These are phyloP conservation scores for Tupiocoris notatus DNA, from an alignment of 2,888 invertebrate species.

Conservation along the genomic window DNA sequence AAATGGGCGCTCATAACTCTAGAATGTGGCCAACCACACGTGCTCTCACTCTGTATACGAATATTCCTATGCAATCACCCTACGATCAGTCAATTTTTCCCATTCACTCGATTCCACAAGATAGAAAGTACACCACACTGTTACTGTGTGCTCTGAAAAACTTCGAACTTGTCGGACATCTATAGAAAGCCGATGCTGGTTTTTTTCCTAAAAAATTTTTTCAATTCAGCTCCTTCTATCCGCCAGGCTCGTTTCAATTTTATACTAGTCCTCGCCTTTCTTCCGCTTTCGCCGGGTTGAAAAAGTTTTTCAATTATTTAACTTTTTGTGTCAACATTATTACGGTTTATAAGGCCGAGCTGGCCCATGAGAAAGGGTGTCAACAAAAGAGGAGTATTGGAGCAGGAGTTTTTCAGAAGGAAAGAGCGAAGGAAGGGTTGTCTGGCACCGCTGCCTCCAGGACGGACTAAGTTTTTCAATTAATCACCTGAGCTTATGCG, in stretches of 20 bases:
- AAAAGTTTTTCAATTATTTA: slow-evolving; percentile 41
- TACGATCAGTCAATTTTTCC: too few relatives aligned
- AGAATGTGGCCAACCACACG: too few relatives aligned
- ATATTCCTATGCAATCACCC: too few relatives aligned
- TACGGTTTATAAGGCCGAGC: slow-evolving; percentile 3
- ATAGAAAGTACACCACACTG: too few relatives aligned
- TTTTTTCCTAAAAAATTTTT: background rate
- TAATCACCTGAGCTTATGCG: slow-evolving; percentile 32
- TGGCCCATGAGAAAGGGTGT: background rate
- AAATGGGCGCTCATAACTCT: too few relatives aligned
- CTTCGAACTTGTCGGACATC: too few relatives aligned
- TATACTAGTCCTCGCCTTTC: slow-evolving; percentile 4
- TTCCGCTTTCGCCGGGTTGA: background rate
- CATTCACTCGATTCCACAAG: too few relatives aligned
- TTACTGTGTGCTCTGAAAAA: too few relatives aligned
- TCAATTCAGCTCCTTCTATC: background rate
- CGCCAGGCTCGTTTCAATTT: slow-evolving; percentile 27
- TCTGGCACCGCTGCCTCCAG: background rate
- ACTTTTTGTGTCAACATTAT: slow-evolving; percentile 37
- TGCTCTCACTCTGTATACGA: too few relatives aligned
- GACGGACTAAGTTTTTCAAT: slow-evolving; percentile 39
- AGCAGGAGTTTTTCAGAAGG: background rate
- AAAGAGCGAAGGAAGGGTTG: slow-evolving; percentile 2
- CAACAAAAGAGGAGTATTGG: background rate
- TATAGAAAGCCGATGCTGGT: too few relatives aligned